These are phyloP conservation scores for Zhuqinia jingwanae DNA, from an alignment of 2,888 invertebrate genomes.

Conservation along the genomic window DNA sequence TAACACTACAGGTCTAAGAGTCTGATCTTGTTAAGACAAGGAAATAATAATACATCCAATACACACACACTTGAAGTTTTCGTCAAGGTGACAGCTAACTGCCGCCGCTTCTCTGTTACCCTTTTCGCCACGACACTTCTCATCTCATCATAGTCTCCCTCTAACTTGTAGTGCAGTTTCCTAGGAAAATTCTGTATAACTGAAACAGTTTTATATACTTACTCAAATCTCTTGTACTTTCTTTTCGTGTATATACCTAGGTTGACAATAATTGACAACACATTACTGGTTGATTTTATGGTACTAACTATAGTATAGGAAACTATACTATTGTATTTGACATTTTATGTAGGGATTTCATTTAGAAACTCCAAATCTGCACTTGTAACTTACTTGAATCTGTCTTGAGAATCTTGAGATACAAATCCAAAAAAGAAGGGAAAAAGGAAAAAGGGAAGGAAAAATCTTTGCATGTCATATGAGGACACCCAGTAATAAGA, in stretches of 20 bases:
- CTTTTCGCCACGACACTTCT: background rate
- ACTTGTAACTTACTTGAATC: slow-evolving; percentile 52
- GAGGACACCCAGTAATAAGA: no score
- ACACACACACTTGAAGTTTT: background rate
- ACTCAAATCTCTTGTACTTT: background rate
- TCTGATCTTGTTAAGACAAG: slow-evolving; percentile 57
- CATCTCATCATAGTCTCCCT: background rate
- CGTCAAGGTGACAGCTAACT: background rate
- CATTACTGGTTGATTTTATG: no score
- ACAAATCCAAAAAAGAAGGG: no score
- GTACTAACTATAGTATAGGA: no score
- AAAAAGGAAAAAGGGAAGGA: no score
- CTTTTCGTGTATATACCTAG: background rate
- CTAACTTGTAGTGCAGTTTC: background rate
- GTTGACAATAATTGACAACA: no score
- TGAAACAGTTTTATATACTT: no score
- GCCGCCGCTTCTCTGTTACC: background rate
- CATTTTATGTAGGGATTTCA: slow-evolving; percentile 47
- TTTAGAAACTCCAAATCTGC: slow-evolving; percentile 62
- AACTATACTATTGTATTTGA: no score
- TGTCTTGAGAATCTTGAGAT: slow-evolving; percentile 39
- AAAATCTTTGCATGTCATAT: no score
- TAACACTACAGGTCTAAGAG: no score
- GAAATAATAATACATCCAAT: background rate
- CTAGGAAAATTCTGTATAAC: background rate